Evolutionary conservation across 2,113 vertebrate species (phyloP), one percentile per base, ranked within the genome.

Genomic region (Siphamia tubifer): DNA sequence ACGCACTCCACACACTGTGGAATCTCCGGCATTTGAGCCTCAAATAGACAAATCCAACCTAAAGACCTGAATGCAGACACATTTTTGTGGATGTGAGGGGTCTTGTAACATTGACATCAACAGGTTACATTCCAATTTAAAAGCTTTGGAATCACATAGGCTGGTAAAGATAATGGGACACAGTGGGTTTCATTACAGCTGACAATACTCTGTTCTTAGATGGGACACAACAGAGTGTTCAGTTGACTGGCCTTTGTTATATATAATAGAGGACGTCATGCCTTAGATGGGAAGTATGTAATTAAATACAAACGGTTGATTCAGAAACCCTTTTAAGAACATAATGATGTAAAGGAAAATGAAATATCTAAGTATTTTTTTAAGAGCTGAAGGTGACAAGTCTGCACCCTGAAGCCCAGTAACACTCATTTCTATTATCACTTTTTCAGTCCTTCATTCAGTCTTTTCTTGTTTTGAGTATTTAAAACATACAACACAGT

Each of bases 21-120:
- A 87, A 89, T 90, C 54, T 39, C 53, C 63, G 68, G 77, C 75
- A 89, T 87, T 43, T 45, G 31, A 35, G 55, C 54, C 38, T 61
- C 75, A 28, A 31, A 70, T 19, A 52, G 57, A 54, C 70, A 32
- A 60, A 51, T n/a, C 1, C 24, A 57, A 65, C 67, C 54, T 48
- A 44, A 57, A 68, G 36, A 71, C 36, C 13, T 25, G 27, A 39
- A 63, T 30, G 21, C 31, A 19, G 52, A 27, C 45, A n/a, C n/a
- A n/a, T n/a, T n/a, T 42, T 24, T 15, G 8, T 24, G 12, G 4
- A 4, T 32, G 12, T 16, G 19, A 34, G n/a, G 16, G 4, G 13
- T 44, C 24, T 25, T 8, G 0, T 2, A 76, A 34, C 38, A 31
- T 30, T 48, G 51, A 61, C 19, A 12, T 42, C 2, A 6, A 16